A percentile compares a stretch with the other conserved stretches of the same genome.
These are phyloP conservation scores for Porphyrio hochstetteri DNA, from an alignment of 2,113 vertebrate genomes.

Conservation along the genomic window DNA sequence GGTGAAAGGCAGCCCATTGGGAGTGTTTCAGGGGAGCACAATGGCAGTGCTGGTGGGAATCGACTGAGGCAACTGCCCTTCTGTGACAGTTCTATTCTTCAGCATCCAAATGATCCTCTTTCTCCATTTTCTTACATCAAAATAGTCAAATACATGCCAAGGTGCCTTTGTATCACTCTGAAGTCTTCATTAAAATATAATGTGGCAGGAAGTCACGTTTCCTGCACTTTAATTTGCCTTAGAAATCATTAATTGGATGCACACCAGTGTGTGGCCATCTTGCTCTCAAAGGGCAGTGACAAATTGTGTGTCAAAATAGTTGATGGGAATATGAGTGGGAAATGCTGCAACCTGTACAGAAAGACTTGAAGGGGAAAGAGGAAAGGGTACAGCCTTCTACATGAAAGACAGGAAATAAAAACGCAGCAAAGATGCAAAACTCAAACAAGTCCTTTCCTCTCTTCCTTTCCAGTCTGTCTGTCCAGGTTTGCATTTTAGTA, in stretches of 20 bases:
- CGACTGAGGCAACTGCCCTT: background rate
- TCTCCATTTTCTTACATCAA: background rate
- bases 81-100: background rate
- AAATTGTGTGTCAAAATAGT: background rate
- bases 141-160: background rate
- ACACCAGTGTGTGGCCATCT: background rate
- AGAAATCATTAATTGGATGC: background rate
- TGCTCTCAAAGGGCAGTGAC: background rate
- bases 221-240: background rate
- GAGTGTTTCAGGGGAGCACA: background rate
- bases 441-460: background rate
- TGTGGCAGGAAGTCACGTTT: background rate
- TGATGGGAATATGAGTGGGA: background rate
- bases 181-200: background rate
- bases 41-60: rapidly evolving
- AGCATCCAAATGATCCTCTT: background rate
- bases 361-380: background rate
- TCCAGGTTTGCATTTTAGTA: background rate
- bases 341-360: background rate
- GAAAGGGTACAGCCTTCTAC: background rate
- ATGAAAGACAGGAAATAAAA: background rate
- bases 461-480: background rate
- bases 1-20: background rate
- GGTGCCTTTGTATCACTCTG: background rate
- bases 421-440: background rate